These are phyloP conservation scores for Diaperis boleti DNA, from an alignment of 2,888 invertebrate genomes.

Conservation along the genomic window DNA sequence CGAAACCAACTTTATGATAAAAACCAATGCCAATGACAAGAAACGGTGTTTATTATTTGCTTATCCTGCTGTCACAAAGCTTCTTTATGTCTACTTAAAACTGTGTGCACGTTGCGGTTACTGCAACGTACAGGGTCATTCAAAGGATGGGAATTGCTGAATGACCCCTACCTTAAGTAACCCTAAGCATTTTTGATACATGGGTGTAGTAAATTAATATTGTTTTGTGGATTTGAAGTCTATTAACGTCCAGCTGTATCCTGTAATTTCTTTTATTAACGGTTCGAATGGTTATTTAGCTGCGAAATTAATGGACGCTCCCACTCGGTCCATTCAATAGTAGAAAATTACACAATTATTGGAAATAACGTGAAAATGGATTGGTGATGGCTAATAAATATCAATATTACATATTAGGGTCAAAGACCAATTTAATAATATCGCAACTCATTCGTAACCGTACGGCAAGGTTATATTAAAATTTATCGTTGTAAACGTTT, in stretches of 20 bases:
- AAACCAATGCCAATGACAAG: too few relatives aligned
- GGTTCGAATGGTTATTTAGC: conserved; percentile 1
- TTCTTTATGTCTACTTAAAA: too few relatives aligned
- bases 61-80: too few relatives aligned
- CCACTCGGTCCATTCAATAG: conserved; percentile 8
- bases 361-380: conserved; percentile 27
- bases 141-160: too few relatives aligned
- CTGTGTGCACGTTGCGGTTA: too few relatives aligned
- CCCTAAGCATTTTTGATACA: too few relatives aligned
- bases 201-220: too few relatives aligned
- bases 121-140: too few relatives aligned
- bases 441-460: conserved; percentile 27
- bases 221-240: neutral
- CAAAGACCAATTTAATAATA: conserved; percentile 34
- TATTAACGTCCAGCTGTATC: neutral
- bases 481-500: conserved; percentile 18
- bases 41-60: too few relatives aligned
- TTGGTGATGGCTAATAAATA: conserved; percentile 29
- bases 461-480: conserved; percentile 24
- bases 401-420: conserved; percentile 32
- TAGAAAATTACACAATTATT: conserved; percentile 19
- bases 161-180: too few relatives aligned
- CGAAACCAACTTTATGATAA: too few relatives aligned
- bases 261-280: conserved; percentile 11
- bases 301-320: conserved; percentile 1